A percentile compares a stretch with the other conserved stretches of the same genome.
Conservation (phyloP, 2,113 vertebrate species). For the Barbus barbus region DNA sequence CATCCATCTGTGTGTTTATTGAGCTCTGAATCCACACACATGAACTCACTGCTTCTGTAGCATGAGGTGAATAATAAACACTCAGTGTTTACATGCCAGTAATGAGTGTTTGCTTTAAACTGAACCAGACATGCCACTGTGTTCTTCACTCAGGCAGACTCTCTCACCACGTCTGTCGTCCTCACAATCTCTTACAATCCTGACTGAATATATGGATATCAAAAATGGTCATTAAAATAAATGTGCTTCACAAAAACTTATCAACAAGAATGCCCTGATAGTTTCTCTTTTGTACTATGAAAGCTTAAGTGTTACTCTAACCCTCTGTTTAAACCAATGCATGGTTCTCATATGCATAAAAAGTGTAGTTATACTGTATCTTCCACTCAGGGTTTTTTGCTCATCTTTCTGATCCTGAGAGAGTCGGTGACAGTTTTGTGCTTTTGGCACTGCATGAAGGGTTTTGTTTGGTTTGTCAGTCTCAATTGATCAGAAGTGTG, state of each 20-base stretch:
- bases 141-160: neutral
- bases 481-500: slow-evolving; percentile 2
- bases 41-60: slow-evolving; percentile 10
- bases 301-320: too few species aligned
- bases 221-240: neutral
- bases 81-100: slow-evolving; percentile 9
- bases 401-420: neutral
- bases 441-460: slow-evolving; percentile 10
- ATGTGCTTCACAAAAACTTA: neutral
- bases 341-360: neutral
- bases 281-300: too few species aligned
- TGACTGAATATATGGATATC: neutral
- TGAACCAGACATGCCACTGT: slow-evolving; percentile 46
- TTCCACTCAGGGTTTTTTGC: neutral
- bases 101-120: slow-evolving; percentile 41
- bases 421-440: neutral
- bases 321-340: neutral
- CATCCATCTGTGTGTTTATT: slow-evolving; percentile 41
- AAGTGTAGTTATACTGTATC: neutral
- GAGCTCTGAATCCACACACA: slow-evolving; percentile 20
- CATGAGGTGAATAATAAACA: slow-evolving; percentile 40
- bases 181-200: neutral
- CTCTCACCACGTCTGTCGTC: neutral
- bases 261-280: neutral
- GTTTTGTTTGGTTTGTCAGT: slow-evolving; percentile 39